Percentiles rank a stretch among this genome's conserved stretches.
Conservation (phyloP, 2,113 vertebrate genomes). For the Mellivora capensis region DNA sequence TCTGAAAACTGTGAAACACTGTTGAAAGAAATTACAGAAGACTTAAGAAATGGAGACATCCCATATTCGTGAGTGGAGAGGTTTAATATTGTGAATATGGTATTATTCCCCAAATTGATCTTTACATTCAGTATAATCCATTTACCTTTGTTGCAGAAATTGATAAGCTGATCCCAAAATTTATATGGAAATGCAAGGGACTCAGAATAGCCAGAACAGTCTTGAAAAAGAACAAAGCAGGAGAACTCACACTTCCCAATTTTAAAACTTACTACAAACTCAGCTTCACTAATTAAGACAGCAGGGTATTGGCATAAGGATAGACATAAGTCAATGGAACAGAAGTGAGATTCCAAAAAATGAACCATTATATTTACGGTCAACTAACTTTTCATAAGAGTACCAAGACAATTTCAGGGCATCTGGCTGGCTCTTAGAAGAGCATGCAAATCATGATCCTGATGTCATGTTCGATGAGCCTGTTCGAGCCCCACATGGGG, state of each 20-base stretch:
- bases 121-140: neutral
- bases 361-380: neutral
- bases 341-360: neutral
- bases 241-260: neutral
- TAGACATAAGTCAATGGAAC: neutral
- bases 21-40: neutral
- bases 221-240: neutral
- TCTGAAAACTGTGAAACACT: neutral
- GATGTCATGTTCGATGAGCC: too few relatives aligned
- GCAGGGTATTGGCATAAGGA: neutral
- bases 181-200: neutral
- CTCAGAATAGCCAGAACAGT: neutral
- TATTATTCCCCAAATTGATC: neutral
- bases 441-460: neutral
- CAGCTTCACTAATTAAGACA: neutral
- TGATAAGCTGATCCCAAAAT: neutral
- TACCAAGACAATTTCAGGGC: neutral
- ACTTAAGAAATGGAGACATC: neutral
- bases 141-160: conserved; percentile 5
- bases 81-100: neutral
- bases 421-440: neutral
- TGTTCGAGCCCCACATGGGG: neutral
- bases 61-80: neutral
- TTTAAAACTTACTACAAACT: neutral
- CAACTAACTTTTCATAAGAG: neutral